Evolutionary conservation across 2,888 invertebrate species (phyloP), one percentile per base, ranked within the genome.

Genomic region (Lysandra coridon): DNA sequence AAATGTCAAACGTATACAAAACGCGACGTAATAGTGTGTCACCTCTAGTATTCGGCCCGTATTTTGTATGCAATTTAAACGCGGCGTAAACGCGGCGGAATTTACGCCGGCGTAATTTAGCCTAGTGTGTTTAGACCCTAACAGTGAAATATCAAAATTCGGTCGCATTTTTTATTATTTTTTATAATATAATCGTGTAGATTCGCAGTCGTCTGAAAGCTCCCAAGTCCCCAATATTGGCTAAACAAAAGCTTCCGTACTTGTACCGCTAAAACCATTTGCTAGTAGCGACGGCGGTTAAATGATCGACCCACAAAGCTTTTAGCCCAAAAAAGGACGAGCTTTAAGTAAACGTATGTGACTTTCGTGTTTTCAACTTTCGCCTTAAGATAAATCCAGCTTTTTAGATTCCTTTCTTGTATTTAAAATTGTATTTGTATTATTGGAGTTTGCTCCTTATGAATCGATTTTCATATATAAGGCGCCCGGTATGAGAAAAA

Each of bases 321-420:
- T 75, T 75, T 75, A 75, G 49, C 75, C 75, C 49, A 30, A 75
- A 75, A 75, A 75, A 49, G 53, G 75, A 17, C 44, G 44, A 49
- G 44, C 30, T 75, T 30, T 75, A 75, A 75, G 44, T 75, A 75
- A 75, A 30, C 23, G 30, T 40, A 44, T 74, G 44, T 74, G 44
- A 74, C 74, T 23, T 74, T 74, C 23, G 74, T 44, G 44, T 74
- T n/a, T 44, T 7, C n/a, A 40, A 74, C 40, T 40, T 69, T 6
- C 10, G 33, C 33, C 1, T 5, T 14, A 30, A 33, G 14, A 69
- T 33, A 69, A 69, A 69, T 69, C 14, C 33, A 69, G 69, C 69
- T 33, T 37, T 37, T 69, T 33, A 69, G 14, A 17, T 69, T 37
- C 17, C 33, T 30, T 69, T 37, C 69, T 14, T 33, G 14, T 33